Percentiles rank a stretch among this genome's conserved stretches.
Evolutionary conservation across 2,797 vertebrate species (phyloP).

Genomic region (Chelon labrosus): DNA sequence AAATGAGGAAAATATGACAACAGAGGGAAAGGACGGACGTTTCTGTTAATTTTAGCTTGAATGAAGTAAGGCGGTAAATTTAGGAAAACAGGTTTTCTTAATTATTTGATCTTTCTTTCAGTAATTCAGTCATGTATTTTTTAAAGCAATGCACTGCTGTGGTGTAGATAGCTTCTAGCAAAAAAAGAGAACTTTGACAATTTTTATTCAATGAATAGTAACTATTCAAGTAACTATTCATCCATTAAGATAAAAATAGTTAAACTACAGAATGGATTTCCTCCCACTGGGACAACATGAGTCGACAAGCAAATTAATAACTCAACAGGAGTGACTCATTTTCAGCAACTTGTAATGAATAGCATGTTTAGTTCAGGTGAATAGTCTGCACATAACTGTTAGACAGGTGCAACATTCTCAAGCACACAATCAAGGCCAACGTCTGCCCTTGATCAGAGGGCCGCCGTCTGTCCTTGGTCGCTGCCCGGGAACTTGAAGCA

Average conservation of each 20-base stretch:
- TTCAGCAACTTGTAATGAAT: constrained; percentile 47
- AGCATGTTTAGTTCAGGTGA: constrained; percentile 46
- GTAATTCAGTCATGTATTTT: constrained; percentile 7
- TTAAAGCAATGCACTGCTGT: neutral
- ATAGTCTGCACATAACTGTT: constrained; percentile 43
- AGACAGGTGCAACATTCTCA: constrained; percentile 70
- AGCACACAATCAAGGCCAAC: constrained; percentile 37
- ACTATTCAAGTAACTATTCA: no score
- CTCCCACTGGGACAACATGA: constrained; percentile 49
- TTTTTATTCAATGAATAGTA: no score
- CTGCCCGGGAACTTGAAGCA: constrained; percentile 59
- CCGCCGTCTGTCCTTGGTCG: constrained; percentile 56
- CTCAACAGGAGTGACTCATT: constrained; percentile 18
- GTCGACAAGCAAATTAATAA: constrained; percentile 56
- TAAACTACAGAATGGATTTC: constrained; percentile 29
- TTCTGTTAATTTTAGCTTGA: neutral
- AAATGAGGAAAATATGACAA: constrained; percentile 37
- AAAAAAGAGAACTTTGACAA: neutral
- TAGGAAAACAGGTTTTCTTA: neutral
- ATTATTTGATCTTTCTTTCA: constrained; percentile 2
- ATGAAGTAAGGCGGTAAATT: neutral
- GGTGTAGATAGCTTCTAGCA: neutral
- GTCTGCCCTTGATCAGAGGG: constrained; percentile 54
- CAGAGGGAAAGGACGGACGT: neutral
- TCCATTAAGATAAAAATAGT: neutral